Evolutionary conservation across 2,888 invertebrate genomes (phyloP), one percentile per base, ranked within the genome.

Genomic region (Microdon myrmicae): DNA sequence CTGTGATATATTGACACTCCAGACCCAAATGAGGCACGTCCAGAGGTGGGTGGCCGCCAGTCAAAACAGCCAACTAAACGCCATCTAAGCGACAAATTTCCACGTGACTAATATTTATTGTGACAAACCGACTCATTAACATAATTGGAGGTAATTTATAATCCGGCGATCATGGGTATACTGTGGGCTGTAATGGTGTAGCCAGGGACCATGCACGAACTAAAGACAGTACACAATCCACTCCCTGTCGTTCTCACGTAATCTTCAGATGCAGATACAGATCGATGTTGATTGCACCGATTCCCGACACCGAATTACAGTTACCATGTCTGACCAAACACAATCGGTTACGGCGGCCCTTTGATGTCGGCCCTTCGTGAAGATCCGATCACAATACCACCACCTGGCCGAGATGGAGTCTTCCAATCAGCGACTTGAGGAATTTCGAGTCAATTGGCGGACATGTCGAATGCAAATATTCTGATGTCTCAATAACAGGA

Each of bases 61-160:
- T 41, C 49, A 45, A 58, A n/a, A 28, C 47, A 23, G 29, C 44
- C 34, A 51, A 58, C 37, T 31, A 45, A 64, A 45, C 44, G 41
- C 17, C 43, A 41, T 37, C 51, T 51, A 47, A 64, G 45, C 34
- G 45, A 58, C 58, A 56, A 56, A 64, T 64, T 49, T 64, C 31
- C 45, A 56, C 23, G 64, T 64, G 56, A 64, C 64, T 56, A 64
- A 64, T 64, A 64, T 64, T 64, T 64, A 64, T 64, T 47, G 51
- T 48, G 59, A 60, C 64, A 68, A 69, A 67, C 61, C 61, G 55
- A 68, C 69, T 68, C 69, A 69, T 71, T 70, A 69, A 68, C 70
- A 70, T 70, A 70, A 70, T 69, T 69, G 69, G 56, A 67, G 61
- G 67, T 71, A 68, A 71, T 71, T 71, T 71, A 71, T 70, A 49